These are phyloP conservation scores for Nyleta sp. DNA, from an alignment of 2,888 invertebrate genomes.

Conservation along the genomic window DNA sequence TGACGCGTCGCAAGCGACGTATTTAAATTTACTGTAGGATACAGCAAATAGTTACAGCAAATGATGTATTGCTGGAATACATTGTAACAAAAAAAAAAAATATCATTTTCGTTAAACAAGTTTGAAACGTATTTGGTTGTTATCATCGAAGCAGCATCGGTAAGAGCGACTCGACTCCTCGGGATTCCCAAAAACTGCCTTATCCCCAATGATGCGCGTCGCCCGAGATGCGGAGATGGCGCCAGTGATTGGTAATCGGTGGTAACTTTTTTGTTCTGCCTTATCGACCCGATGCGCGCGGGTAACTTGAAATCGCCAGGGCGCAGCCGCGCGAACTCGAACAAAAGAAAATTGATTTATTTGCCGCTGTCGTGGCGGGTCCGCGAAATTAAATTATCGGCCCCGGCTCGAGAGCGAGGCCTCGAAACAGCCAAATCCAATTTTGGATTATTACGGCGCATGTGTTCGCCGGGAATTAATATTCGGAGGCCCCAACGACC, in stretches of 20 bases:
- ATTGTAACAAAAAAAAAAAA: too few species aligned
- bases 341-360: constrained; percentile 11
- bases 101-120: too few species aligned
- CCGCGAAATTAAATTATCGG: constrained; percentile 74
- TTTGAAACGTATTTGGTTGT: too few species aligned
- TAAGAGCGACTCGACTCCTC: constrained; percentile 12
- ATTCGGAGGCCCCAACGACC: constrained; percentile 10
- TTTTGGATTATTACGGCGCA: constrained; percentile 49
- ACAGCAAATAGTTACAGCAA: constrained; percentile 51
- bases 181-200: constrained; percentile 33
- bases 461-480: constrained; percentile 42
- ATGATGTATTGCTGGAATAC: too few species aligned
- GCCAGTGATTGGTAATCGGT: constrained; percentile 16
- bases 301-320: constrained; percentile 17
- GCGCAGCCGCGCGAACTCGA: constrained; percentile 67
- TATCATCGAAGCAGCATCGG: constrained; percentile 31
- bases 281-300: constrained; percentile 64
- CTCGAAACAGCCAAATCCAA: constrained; percentile 48
- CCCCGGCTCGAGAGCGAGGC: constrained; percentile 50
- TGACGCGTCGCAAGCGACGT: constrained; percentile 63
- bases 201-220: constrained; percentile 22
- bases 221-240: constrained; percentile 56
- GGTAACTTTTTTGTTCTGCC: constrained; percentile 20
- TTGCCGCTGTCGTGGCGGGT: constrained; percentile 46
- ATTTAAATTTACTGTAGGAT: constrained; percentile 59